These are phyloP conservation scores for Rhyzopertha dominica DNA, from an alignment of 1,140 invertebrate species.

Conservation along the genomic window DNA sequence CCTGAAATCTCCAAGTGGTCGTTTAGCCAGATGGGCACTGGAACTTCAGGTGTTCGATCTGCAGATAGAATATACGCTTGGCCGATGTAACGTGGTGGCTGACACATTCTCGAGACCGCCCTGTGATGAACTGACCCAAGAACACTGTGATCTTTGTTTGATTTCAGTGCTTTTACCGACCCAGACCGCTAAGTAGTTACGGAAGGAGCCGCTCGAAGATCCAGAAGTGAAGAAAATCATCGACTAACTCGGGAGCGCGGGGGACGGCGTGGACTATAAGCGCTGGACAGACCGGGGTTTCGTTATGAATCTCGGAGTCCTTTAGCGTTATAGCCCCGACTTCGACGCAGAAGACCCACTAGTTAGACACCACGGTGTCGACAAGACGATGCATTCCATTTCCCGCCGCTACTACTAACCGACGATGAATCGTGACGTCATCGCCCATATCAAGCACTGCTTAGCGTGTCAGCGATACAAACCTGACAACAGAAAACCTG, in stretches of 20 bases:
- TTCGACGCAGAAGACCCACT: neutral
- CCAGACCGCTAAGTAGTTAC: too few relatives aligned
- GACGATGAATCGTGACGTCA: conserved; percentile 17
- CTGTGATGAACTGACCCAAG: neutral
- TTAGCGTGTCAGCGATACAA: conserved; percentile 17
- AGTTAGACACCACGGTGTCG: conserved; percentile 26
- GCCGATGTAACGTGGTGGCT: conserved; percentile 15
- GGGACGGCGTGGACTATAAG: too few relatives aligned
- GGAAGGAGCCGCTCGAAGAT: conserved; percentile 27
- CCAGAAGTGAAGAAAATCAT: conserved; percentile 15
- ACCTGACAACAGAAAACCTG: conserved; percentile 16
- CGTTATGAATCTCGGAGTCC: conserved; percentile 25
- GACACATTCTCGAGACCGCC: conserved; percentile 14
- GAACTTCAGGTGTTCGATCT: conserved; percentile 14
- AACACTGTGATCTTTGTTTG: neutral
- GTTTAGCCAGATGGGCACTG: conserved; percentile 31
- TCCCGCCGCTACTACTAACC: conserved; percentile 26
- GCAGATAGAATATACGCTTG: conserved; percentile 14
- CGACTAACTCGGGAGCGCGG: too few relatives aligned
- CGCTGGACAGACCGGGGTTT: too few relatives aligned
- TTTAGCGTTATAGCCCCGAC: conserved; percentile 17
- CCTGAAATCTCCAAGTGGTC: conserved; percentile 38
- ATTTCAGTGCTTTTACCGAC: too few relatives aligned
- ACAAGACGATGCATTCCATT: conserved; percentile 18
- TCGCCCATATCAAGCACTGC: conserved; percentile 18